Conservation (phyloP, 1,140 invertebrate species). For the Ceratina japonica region DNA sequence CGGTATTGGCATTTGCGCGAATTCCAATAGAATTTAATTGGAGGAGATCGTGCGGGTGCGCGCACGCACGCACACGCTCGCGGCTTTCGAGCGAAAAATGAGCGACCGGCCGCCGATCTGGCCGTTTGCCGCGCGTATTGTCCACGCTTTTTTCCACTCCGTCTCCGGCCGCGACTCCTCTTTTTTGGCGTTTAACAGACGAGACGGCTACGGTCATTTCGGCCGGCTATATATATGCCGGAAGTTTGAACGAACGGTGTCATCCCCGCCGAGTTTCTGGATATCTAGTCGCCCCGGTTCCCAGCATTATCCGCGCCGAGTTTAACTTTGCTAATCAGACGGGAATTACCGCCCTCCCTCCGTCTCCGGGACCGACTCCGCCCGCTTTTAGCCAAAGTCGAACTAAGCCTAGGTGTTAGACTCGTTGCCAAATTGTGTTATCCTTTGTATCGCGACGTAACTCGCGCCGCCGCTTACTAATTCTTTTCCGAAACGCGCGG, state of each 20-base stretch:
- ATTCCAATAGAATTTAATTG: conserved; percentile 78
- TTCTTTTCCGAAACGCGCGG: too few relatives aligned
- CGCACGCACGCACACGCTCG: not conserved
- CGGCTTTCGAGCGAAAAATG: conserved; percentile 15
- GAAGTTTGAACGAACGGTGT: conserved; percentile 9
- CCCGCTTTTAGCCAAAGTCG: not conserved
- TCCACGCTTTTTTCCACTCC: not conserved
- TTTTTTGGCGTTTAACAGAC: conserved; percentile 3
- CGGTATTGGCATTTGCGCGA: conserved; percentile 76
- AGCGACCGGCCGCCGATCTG: conserved; percentile 20
- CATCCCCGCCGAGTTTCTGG: conserved; percentile 18
- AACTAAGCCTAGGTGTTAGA: not conserved
- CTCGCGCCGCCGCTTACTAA: too few relatives aligned
- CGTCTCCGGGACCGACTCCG: not conserved
- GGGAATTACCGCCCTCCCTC: conserved; percentile 2
- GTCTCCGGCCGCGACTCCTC: too few relatives aligned
- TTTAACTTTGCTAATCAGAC: conserved; percentile 38
- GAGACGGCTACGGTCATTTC: conserved; percentile 14
- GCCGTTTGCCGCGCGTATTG: conserved; percentile 9
- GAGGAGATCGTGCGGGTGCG: conserved; percentile 68
- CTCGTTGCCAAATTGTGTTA: not conserved
- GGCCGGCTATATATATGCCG: not conserved
- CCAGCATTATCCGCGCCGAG: conserved; percentile 12
- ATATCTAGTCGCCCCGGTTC: not conserved
- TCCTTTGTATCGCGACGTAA: not conserved